Percentiles rank a stretch among this genome's conserved stretches.
These are phyloP conservation scores for Eumeta japonica DNA, from an alignment of 1,140 invertebrate species.

Conservation along the genomic window DNA sequence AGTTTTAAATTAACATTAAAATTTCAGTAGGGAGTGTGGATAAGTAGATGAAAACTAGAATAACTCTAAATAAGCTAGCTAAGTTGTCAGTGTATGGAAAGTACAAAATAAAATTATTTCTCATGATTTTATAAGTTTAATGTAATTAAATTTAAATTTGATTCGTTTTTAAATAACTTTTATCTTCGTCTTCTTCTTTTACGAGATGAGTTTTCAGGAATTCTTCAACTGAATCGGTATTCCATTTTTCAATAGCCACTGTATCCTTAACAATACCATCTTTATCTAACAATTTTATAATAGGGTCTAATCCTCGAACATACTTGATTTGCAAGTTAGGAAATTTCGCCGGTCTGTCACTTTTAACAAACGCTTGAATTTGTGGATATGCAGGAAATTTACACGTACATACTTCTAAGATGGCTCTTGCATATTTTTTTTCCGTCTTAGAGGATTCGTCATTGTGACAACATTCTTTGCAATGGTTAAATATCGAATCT, in stretches of 20 bases:
- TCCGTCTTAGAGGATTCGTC: constrained; percentile 63
- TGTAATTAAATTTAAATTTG: constrained; percentile 40
- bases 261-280: constrained; percentile 80
- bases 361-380: constrained; percentile 93
- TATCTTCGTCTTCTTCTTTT: constrained; percentile 53
- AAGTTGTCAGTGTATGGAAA: no score
- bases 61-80: no score
- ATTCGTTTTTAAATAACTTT: constrained; percentile 64
- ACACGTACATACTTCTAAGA: constrained; percentile 90
- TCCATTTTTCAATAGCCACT: constrained; percentile 94
- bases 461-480: constrained; percentile 70
- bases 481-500: constrained; percentile 67
- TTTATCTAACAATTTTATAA: constrained; percentile 85
- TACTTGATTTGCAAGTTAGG: constrained; percentile 88
- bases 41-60: no score
- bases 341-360: constrained; percentile 81
- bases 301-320: constrained; percentile 86
- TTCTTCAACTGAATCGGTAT: constrained; percentile 93
- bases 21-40: no score
- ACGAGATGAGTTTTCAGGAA: constrained; percentile 84
- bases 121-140: no score
- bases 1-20: no score
- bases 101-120: no score
- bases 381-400: constrained; percentile 95
- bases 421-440: constrained; percentile 79